Evolutionary conservation across 2,797 vertebrate genomes (phyloP), one percentile per base, ranked within the genome.

Genomic region (Valencia hispanica): DNA sequence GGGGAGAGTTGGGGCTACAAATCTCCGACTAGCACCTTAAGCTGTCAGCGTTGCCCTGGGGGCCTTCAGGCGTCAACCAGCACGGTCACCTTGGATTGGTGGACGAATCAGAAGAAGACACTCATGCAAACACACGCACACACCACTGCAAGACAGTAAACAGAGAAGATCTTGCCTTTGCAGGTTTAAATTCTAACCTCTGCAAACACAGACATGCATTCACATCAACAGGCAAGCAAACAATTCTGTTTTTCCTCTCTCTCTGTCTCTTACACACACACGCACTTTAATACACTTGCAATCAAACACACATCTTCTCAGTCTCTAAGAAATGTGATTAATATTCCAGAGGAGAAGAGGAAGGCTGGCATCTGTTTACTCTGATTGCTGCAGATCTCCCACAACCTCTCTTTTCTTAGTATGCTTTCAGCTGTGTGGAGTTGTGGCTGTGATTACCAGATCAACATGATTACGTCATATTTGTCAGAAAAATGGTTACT

Each of bases 51-150:
- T 87, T 73, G 91, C 91, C 91, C 92, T 43, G 65, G 86, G 80
- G 86, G 86, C 89, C 93, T 84, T 80, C 83, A 79, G 91, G 87
- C 92, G 76, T 92, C 89, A 92, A 92, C 87, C 92, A 84, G 83
- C 87, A 75, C 94, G 93, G 95, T 96, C 95, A 96, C 95, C 95
- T 95, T 96, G 94, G 90, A 86, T 91, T 89, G 92, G 89, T 84
- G 83, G 86, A 88, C 68, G 74, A 77, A 91, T 82, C 78, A 85
- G 78, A 92, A 73, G 50, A 72, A 80, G 81, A 82, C 82, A 77
- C 78, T 71, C 79, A 75, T 73, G 53, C 50, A 45, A 79, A 70
- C 73, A 76, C 74, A 61, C 74, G 77, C 70, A 59, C 55, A 77
- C 75, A 79, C 79, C 51, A 32, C 47, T 57, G 70, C 39, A 34